Evolutionary conservation across 2,797 vertebrate species (phyloP).

Genomic region (Sebastes matsubarae): DNA sequence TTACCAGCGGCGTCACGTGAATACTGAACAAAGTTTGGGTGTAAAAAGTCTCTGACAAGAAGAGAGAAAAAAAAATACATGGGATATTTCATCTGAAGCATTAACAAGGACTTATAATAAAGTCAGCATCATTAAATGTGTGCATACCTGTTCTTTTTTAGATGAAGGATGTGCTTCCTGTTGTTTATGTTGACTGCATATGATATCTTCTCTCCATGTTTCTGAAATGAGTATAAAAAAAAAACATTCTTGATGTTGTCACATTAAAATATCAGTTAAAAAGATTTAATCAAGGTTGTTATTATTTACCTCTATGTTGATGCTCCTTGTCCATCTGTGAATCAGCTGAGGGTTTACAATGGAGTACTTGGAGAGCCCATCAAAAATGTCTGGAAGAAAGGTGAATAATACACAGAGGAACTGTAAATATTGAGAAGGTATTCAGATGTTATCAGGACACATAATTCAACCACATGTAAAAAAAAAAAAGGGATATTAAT

Average conservation of each 20-base stretch:
- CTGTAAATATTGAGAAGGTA: background rate
- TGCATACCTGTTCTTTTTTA: conserved; percentile 78
- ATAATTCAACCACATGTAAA: background rate
- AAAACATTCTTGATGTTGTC: background rate
- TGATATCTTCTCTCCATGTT: conserved; percentile 56
- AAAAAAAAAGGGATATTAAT: background rate
- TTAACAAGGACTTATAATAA: background rate
- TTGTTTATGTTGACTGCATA: conserved; percentile 77
- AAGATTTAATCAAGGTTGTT: background rate
- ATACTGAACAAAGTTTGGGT: conserved; percentile 81
- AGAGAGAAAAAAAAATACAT: background rate
- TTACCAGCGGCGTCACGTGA: conserved; percentile 68
- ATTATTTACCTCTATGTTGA: conserved; percentile 55
- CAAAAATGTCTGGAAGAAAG: conserved; percentile 27
- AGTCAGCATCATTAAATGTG: background rate
- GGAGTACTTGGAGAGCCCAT: conserved; percentile 61
- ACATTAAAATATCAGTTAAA: background rate
- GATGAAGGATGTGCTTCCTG: conserved; percentile 63
- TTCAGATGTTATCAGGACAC: background rate
- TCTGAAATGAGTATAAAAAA: conserved; percentile 47
- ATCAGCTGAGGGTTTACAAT: conserved; percentile 75
- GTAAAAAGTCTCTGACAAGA: conserved; percentile 84
- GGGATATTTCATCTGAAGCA: background rate
- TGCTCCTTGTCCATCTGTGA: conserved; percentile 61
- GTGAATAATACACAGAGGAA: background rate